phyloP scores from a whole-genome alignment of 2,888 invertebrate genomes.

The Chrysolina haemoptera region DNA sequence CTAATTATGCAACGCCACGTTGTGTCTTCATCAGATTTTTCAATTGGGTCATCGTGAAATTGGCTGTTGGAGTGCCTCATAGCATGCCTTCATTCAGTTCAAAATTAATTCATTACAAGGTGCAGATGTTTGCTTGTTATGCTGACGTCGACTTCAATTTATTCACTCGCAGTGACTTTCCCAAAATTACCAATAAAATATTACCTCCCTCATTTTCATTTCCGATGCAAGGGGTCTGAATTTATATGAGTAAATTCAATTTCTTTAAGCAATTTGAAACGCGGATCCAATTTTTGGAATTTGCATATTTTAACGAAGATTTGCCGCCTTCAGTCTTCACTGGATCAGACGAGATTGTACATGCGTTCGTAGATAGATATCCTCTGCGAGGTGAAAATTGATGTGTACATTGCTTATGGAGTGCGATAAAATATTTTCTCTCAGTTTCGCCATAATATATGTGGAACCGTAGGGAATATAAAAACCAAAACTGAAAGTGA shows the following conservation, averaged over 20 bases:
- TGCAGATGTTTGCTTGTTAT: neutral
- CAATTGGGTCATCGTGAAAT: too few relatives aligned
- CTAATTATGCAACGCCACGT: too few relatives aligned
- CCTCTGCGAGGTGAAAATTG: slow-evolving; percentile 1
- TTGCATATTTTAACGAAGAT: slow-evolving; percentile 46
- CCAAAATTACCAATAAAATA: slow-evolving; percentile 32
- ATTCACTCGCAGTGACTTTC: slow-evolving; percentile 4
- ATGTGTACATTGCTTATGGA: neutral
- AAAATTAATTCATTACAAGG: too few relatives aligned
- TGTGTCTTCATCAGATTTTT: too few relatives aligned
- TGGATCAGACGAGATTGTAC: slow-evolving; percentile 24
- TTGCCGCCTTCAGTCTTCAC: slow-evolving; percentile 30
- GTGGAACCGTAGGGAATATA: too few relatives aligned
- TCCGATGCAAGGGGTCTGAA: slow-evolving; percentile 39
- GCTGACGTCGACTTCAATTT: neutral
- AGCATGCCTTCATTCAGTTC: too few relatives aligned
- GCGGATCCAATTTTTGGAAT: slow-evolving; percentile 42
- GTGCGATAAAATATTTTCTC: neutral
- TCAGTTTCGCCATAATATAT: too few relatives aligned
- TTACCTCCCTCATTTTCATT: slow-evolving; percentile 39
- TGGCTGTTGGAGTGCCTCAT: too few relatives aligned
- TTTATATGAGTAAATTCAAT: slow-evolving; percentile 46
- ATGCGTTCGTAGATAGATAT: slow-evolving; percentile 6
- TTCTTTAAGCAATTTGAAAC: slow-evolving; percentile 41
- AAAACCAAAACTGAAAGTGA: too few relatives aligned